phyloP scores from a whole-genome alignment of 2,797 vertebrate genomes.

The Sarcoramphus papa region DNA sequence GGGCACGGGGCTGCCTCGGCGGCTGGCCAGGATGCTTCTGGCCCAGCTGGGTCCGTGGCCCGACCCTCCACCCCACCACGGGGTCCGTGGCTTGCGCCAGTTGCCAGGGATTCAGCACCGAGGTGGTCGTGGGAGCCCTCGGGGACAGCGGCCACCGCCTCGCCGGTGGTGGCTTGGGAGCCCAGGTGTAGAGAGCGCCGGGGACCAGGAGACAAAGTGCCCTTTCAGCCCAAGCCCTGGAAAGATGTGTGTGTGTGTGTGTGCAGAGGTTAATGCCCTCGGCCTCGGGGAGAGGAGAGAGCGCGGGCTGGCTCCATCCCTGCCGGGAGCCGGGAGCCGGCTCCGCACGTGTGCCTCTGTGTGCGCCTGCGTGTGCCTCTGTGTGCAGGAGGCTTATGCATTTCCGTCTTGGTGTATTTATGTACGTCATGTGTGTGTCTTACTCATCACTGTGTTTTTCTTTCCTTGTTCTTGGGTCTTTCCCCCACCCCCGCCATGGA shows the following conservation, averaged over 20 bases:
- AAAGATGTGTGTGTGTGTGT: slow-evolving; percentile 31
- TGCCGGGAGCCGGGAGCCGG: neutral
- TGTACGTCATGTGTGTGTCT: slow-evolving; percentile 56
- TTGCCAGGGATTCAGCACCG: slow-evolving; percentile 58
- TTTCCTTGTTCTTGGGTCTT: slow-evolving; percentile 59
- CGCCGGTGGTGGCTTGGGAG: slow-evolving; percentile 26
- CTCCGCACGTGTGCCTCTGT: neutral
- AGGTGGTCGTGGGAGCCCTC: slow-evolving; percentile 51
- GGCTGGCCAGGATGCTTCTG: neutral
- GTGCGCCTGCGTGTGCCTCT: slow-evolving; percentile 29
- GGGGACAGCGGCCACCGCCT: neutral
- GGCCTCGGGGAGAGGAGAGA: neutral
- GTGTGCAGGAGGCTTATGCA: slow-evolving; percentile 59
- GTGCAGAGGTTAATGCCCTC: slow-evolving; percentile 48
- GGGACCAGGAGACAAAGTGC: slow-evolving; percentile 68
- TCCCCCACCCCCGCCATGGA: slow-evolving; percentile 12
- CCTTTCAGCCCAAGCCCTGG: slow-evolving; percentile 65
- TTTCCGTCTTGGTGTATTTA: slow-evolving; percentile 64
- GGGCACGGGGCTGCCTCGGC: neutral
- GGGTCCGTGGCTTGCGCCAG: neutral
- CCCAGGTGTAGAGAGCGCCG: slow-evolving; percentile 3
- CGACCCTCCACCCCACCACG: neutral
- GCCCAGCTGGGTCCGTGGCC: neutral
- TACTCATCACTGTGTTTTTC: slow-evolving; percentile 61
- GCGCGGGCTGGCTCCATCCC: neutral